Percentiles rank a stretch among this genome's conserved stretches.
Evolutionary conservation across 2,113 vertebrate species (phyloP).

Genomic region (Lota lota): DNA sequence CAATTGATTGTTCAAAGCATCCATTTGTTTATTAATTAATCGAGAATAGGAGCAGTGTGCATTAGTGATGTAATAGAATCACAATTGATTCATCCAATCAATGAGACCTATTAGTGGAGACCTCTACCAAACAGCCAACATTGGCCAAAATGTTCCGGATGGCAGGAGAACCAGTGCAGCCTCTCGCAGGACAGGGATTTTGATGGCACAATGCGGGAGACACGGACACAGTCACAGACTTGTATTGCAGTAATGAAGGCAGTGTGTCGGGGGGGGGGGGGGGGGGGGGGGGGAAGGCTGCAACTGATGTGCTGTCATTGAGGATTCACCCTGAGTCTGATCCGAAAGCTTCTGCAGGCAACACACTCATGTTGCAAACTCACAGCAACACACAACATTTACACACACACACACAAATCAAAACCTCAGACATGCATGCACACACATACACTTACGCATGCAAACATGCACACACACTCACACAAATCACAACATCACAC

Average conservation of each 20-base stretch:
- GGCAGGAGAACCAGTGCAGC: no score
- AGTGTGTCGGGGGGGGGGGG: constrained; percentile 45
- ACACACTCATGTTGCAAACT: constrained; percentile 37
- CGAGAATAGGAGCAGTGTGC: no score
- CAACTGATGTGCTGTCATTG: constrained; percentile 59
- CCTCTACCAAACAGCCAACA: no score
- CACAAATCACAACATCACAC: not conserved
- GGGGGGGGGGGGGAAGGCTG: constrained; percentile 33
- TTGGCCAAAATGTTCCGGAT: no score
- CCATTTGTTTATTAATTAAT: no score
- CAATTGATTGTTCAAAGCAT: no score
- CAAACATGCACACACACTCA: constrained; percentile 29
- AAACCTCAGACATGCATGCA: not conserved
- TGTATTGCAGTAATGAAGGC: constrained; percentile 48
- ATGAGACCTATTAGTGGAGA: no score
- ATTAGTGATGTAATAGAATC: no score
- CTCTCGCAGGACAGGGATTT: no score
- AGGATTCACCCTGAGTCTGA: constrained; percentile 65
- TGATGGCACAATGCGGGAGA: not conserved
- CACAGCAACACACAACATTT: constrained; percentile 2
- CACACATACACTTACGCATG: constrained; percentile 29
- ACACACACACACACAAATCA: not conserved
- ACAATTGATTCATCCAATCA: no score
- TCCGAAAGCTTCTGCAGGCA: constrained; percentile 50
- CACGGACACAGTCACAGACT: constrained; percentile 7